Base-by-base conservation (phyloP, 2,888 invertebrate species). In the Parnassius apollo region DNA sequence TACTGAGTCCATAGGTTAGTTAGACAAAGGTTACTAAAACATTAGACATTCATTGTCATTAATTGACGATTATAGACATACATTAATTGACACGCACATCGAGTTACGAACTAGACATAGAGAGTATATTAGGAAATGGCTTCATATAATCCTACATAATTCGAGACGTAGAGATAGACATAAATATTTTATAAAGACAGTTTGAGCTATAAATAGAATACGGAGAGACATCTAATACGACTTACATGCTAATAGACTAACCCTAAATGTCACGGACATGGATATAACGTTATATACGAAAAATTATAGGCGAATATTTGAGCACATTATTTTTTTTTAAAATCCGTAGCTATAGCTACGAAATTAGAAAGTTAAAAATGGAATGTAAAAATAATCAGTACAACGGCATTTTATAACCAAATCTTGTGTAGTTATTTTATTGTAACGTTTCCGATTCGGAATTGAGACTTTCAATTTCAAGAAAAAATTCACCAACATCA, bases 231-330 rank as follows among this genome's bases (percentile, higher is more conserved):
- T 35, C 35, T 55, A 50, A 56, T 64, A 59, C 22, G 51, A 68
- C 75, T 77, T 76, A 77, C 59, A 57, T 48, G 62, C 75, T 77
- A 66, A 45, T 7, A 13, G 45, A 61, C 68, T 71, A 69, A 62
- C 55, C 61, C 67, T 71, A 65, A 67, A 70, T 75, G 78, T 77
- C 75, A 76, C 75, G 76, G 73, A 72, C 71, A 70, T 69, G 72
- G 67, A 74, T 71, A 66, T 66, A 71, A 71, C 57, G 63, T 71
- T 66, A 69, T 49, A 13, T 13, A 49, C 10, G 44, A 35, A 35
- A 35, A 35, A 35, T 35, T 35, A 35, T 49, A 49, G 49, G 9
- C 49, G 65, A 73, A 49, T 13, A 75, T 78, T 80, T 80, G 79
- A 80, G 79, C 79, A 76, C 72, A 70, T 65, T 4, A 44, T 18